Conservation (phyloP, 2,113 vertebrate species). For the Phalacrocorax pelagicus region DNA sequence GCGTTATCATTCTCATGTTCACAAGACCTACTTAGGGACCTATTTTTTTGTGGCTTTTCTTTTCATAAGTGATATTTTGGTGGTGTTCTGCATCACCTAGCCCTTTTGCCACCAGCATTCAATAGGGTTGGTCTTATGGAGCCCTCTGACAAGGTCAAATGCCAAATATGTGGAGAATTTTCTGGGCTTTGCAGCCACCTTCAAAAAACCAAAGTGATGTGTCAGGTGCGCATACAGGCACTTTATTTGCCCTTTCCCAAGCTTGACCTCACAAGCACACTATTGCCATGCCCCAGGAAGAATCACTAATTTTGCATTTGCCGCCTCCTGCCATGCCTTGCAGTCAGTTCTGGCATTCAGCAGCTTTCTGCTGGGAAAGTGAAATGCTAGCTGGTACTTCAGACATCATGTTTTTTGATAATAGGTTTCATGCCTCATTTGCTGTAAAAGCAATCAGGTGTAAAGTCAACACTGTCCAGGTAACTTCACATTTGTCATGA, state of each 20-base stretch:
- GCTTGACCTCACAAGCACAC: background rate
- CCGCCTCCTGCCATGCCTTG: background rate
- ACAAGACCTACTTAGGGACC: background rate
- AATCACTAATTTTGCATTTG: background rate
- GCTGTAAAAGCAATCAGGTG: slow-evolving; percentile 53
- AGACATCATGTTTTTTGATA: slow-evolving; percentile 42
- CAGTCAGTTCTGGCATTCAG: background rate
- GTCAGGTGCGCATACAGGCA: background rate
- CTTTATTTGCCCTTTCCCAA: background rate
- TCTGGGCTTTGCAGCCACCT: background rate
- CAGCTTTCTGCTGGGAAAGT: slow-evolving; percentile 10
- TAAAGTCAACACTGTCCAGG: background rate
- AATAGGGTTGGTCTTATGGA: background rate
- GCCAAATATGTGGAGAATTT: background rate
- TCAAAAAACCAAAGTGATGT: background rate
- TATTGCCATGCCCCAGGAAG: background rate
- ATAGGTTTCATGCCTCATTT: slow-evolving; percentile 64
- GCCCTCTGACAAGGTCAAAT: background rate
- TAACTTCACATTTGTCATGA: slow-evolving; percentile 32
- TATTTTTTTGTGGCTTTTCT: background rate
- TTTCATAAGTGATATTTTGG: background rate
- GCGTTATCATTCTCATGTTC: background rate
- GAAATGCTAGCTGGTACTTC: background rate
- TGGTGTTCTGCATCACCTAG: background rate
- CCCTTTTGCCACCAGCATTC: background rate